Base-by-base conservation (phyloP, 2,888 invertebrate species). In the Ctenicera cuprea region DNA sequence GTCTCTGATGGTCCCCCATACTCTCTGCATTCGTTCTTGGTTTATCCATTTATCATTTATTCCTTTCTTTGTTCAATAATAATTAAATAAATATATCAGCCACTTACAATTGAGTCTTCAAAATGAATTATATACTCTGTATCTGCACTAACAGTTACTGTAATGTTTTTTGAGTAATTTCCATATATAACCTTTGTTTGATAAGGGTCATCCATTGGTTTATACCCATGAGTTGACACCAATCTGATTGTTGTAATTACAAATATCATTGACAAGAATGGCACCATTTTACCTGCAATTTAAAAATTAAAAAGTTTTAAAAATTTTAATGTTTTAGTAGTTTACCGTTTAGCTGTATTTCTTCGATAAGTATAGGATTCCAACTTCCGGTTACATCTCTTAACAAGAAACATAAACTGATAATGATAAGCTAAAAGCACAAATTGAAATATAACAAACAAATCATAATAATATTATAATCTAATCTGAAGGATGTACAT, bases 121-220 rank as follows among this genome's bases (percentile, higher is more conserved):
- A 61, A 69, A 14, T 37, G 37, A 33, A 63, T 37, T 5, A 70
- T 30, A 11, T 30, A 54, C 33, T 70, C 63, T 33, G 1, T 54
- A 20, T 33, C 3, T 7, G 1, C 0, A 18, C 63, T 30, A 9
- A 70, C 50, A 18, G 54, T 11, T n/a, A 70, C 30, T 4, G 37
- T 14, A 43, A 52, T 38, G 18, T 70, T 30, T 7, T n/a, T 38
- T 1, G 37, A 52, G 12, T 54, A 70, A 30, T 26, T 54, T 12
- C 18, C 63, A 30, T 41, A n/a, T 2, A 26, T 3, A 52, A 41
- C 22, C n/a, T 30, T 3, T 14, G 57, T 54, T 14, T 63, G 12
- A 14, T 63, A 63, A 3, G 33, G 20, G 8, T 14, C 37, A 20
- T 18, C 18, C 14, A 5, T 16, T 11, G 8, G 3, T 9, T 37